A percentile compares a stretch with the other conserved stretches of the same genome.
These are phyloP conservation scores for Oegoconia quadripuncta DNA, from an alignment of 2,888 invertebrate species.

Conservation along the genomic window DNA sequence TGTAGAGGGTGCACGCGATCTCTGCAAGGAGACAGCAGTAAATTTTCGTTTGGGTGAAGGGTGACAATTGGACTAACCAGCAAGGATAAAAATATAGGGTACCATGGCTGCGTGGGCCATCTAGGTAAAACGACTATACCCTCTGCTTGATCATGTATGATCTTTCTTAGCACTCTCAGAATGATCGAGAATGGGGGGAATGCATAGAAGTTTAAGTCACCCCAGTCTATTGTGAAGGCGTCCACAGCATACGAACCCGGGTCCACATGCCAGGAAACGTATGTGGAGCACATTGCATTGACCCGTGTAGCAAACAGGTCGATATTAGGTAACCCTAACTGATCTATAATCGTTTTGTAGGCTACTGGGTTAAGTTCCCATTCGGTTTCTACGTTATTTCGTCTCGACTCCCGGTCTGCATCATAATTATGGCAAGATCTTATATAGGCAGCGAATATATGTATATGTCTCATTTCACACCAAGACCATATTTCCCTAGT, in stretches of 20 bases:
- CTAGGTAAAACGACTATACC: slow-evolving; percentile 22
- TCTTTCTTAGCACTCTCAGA: slow-evolving; percentile 20
- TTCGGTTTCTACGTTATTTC: no score
- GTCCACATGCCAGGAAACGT: slow-evolving; percentile 23
- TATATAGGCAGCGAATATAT: no score
- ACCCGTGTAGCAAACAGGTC: slow-evolving; percentile 20
- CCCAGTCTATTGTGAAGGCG: slow-evolving; percentile 26
- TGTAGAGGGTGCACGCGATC: no score
- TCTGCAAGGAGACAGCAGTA: no score
- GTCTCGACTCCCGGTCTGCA: no score
- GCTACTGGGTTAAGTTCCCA: no score
- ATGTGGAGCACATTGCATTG: slow-evolving; percentile 17
- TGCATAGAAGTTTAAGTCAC: slow-evolving; percentile 18
- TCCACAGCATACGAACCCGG: slow-evolving; percentile 21
- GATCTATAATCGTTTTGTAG: no score
- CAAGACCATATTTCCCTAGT: no score
- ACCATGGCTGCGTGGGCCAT: slow-evolving; percentile 27
- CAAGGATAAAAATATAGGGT: slow-evolving; percentile 13
- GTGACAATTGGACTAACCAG: slow-evolving; percentile 9
- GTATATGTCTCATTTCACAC: no score
- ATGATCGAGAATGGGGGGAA: slow-evolving; percentile 23
- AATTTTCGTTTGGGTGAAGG: slow-evolving; percentile 6
- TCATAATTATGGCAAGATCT: no score
- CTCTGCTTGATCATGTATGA: slow-evolving; percentile 18
- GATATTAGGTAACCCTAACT: no score